Base-by-base conservation (phyloP, 2,797 vertebrate genomes). In the Cryptoblepharus egeriae region DNA sequence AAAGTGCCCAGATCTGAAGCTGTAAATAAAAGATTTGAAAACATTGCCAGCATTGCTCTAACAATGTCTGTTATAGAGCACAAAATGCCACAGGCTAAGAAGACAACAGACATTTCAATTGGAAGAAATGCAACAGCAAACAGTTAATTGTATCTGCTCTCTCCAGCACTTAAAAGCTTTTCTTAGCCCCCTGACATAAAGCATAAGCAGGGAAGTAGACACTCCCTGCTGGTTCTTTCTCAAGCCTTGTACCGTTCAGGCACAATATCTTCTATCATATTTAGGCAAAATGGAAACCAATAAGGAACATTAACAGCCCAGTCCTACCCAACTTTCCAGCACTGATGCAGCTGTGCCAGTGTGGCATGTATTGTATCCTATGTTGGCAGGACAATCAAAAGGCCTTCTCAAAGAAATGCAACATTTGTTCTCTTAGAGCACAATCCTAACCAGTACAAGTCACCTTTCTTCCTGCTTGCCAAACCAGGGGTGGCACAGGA, bases 201-300 rank as follows among this genome's bases (percentile, higher is more conserved):
- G 20, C 18, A 45, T 84, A 20, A 80, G 30, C 67, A 24, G 60
- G 24, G 45, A 71, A 13, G 24, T 1, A 32, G 10, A 61, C 52
- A 88, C 52, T 70, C 57, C 13, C 35, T 42, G 52, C n/a, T n/a
- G 58, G 7, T 8, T 32, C 1, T 1, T 2, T 30, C 24, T 68
- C 26, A 30, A 80, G 28, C 39, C 28, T 30, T 0, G 55, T 20
- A 0, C 0, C 15, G 35, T 37, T 82, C 30, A 77, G 67, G 75
- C 79, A 83, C 89, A 91, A 88, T 71, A 52, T 82, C 22, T 79
- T 79, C 57, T 64, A 37, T 80, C 70, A 52, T 24, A 82, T 81
- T 75, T 73, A 30, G 70, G 64, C 42, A 84, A 5, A 90, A 83
- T 84, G 4, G 28, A 85, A 90, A 80, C 37, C 26, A 65, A 37